Evolutionary conservation across 2,888 invertebrate species (phyloP).

Genomic region (Dromius quadrimaculatus): DNA sequence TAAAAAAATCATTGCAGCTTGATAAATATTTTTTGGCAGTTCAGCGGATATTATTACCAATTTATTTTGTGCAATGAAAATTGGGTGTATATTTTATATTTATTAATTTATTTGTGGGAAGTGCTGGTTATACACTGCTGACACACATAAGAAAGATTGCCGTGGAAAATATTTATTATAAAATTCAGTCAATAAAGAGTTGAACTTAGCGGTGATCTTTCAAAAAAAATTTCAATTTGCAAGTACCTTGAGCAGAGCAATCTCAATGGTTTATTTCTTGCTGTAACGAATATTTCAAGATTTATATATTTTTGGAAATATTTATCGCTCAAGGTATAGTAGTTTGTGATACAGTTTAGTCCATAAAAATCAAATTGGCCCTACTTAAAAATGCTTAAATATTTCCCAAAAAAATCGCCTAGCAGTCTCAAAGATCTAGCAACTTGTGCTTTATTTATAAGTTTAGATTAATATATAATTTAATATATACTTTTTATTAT

Average conservation of each 20-base stretch:
- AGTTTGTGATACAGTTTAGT: conserved; percentile 50
- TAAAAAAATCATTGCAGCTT: background rate
- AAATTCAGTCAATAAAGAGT: background rate
- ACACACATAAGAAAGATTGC: no score
- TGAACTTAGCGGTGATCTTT: background rate
- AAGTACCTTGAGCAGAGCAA: conserved; percentile 41
- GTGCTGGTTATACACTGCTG: no score
- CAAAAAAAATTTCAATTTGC: conserved; percentile 9
- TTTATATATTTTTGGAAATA: conserved; percentile 52
- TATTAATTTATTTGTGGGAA: no score
- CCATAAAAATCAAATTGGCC: conserved; percentile 40
- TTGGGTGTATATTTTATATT: background rate
- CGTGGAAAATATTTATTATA: no score
- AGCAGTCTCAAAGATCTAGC: conserved; percentile 20
- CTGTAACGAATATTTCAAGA: conserved; percentile 38
- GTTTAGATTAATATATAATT: conserved; percentile 26
- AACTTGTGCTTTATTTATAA: conserved; percentile 39
- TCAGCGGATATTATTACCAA: background rate
- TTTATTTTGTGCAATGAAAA: conserved; percentile 7
- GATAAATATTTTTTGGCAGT: background rate
- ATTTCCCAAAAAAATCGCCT: conserved; percentile 1
- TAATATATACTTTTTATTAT: conserved; percentile 32
- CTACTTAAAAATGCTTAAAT: conserved; percentile 25
- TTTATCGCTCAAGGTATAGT: conserved; percentile 48
- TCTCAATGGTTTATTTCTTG: conserved; percentile 29